Conservation (phyloP, 2,888 invertebrate genomes). For the Serrognathus titanus region DNA sequence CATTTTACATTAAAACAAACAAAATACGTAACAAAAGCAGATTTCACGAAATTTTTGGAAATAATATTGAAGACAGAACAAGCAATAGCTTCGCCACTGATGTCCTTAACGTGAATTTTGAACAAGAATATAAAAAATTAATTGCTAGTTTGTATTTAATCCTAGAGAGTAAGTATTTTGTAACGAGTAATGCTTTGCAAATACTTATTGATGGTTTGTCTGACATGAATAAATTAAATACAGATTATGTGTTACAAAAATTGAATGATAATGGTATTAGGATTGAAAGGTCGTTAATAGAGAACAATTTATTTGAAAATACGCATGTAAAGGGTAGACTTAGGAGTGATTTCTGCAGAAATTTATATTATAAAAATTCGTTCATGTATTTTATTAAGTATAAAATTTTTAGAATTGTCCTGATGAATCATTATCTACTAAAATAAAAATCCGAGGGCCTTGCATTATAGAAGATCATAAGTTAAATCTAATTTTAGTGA, state of each 20-base stretch:
- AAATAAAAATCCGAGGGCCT: no score
- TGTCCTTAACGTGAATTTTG: neutral
- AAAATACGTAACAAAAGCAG: neutral
- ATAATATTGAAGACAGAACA: neutral
- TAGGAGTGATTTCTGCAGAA: constrained; percentile 6
- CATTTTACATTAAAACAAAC: neutral
- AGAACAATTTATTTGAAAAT: constrained; percentile 5
- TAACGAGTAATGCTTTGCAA: constrained; percentile 5
- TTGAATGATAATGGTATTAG: neutral
- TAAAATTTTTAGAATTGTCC: no score
- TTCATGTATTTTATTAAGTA: no score
- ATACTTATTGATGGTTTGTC: constrained; percentile 7
- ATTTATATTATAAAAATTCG: no score
- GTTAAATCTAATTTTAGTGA: no score
- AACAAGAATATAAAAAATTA: neutral
- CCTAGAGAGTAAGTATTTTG: no score
- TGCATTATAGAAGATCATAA: no score
- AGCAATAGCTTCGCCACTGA: neutral
- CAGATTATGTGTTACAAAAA: neutral
- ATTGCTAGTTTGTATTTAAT: no score
- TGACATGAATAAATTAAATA: constrained; percentile 2
- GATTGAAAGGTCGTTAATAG: neutral
- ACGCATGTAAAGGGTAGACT: constrained; percentile 5
- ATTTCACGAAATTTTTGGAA: no score
- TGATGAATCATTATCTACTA: no score